Evolutionary conservation across 2,797 vertebrate species (phyloP), one percentile per base, ranked within the genome.

Genomic region (Percopsis omiscomaycus): DNA sequence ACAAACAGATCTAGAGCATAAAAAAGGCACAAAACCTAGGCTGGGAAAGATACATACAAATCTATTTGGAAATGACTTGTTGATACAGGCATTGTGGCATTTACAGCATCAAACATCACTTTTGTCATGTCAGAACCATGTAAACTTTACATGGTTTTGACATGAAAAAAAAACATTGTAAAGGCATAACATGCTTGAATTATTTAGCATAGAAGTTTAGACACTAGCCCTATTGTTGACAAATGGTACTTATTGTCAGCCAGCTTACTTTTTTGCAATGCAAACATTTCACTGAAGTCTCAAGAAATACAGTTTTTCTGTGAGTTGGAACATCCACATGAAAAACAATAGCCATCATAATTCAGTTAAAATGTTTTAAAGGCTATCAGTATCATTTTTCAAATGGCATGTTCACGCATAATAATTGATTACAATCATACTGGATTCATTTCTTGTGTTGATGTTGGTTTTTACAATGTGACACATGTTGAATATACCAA

Each of bases 11-110:
- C 61, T 50, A 52, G 29, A 66, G 8, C 9, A 30, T 16, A 46
- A 62, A 29, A 32, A 28, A 58, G 5, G 8, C 64, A 59, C 49
- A 65, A 5, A 42, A 8, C 51, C 5, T 60, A 47, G 56, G 29
- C 14, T 9, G 22, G 48, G n/a, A 29, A 28, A 27, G 37, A 59
- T 29, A n/a, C 28, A 32, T 6, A 49, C 28, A 6, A 37, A 6
- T 51, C 10, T 56, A 65, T 52, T 50, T 74, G 69, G 59, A 74
- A 78, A 82, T 73, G 61, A 69, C 51, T 56, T 63, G 75, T 83
- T 78, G 61, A 75, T 61, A 63, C 58, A 69, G 59, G 61, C 60
- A 27, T 4, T 59, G 69, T 10, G 59, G 65, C 56, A 66, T 72
- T 78, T 45, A 59, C 62, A 57, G 6, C 6, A 42, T 42, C 6